A percentile compares a stretch with the other conserved stretches of the same genome.
These are phyloP conservation scores for Micrastur ruficollis DNA, from an alignment of 2,797 vertebrate genomes.

Conservation along the genomic window DNA sequence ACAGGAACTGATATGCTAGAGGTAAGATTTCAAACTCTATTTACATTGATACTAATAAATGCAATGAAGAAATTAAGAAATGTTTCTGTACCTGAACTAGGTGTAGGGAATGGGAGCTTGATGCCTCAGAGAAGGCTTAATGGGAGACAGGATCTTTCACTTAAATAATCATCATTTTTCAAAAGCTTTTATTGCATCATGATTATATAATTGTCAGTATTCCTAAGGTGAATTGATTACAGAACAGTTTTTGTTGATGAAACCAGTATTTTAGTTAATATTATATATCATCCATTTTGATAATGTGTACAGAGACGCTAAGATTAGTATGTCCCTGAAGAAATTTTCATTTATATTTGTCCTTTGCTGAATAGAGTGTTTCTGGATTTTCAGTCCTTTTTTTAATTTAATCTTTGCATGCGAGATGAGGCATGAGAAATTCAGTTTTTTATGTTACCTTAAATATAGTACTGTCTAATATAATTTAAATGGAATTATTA, in stretches of 20 bases:
- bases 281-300: not conserved
- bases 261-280: not conserved
- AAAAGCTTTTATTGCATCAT: not conserved
- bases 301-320: not conserved
- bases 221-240: not conserved
- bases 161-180: not conserved
- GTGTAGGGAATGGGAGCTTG: not conserved
- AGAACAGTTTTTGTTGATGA: not conserved
- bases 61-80: not conserved
- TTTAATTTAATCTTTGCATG: not conserved
- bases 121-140: not conserved
- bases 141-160: not conserved
- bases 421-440: not conserved
- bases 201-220: not conserved
- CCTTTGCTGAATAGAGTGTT: not conserved
- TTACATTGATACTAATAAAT: not conserved
- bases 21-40: not conserved
- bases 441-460: not conserved
- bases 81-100: not conserved
- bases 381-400: not conserved
- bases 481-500: conserved; percentile 11
- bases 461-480: not conserved
- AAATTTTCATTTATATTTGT: not conserved
- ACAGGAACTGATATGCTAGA: not conserved
- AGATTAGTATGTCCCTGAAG: not conserved